phyloP scores from a whole-genome alignment of 2,888 invertebrate genomes.

The Adela reaumurella region DNA sequence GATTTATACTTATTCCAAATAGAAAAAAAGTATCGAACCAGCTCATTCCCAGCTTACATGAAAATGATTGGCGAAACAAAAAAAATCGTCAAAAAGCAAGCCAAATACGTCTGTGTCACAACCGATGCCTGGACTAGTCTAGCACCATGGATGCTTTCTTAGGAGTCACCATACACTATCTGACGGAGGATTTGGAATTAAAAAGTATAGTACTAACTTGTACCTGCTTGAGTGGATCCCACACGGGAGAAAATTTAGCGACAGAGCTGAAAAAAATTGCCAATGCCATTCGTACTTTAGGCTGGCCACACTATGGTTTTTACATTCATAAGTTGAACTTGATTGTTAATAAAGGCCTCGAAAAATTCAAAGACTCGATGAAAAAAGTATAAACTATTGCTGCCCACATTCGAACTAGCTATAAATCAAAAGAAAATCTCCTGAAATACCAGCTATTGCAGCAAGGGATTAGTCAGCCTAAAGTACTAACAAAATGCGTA shows the following conservation, averaged over 20 bases:
- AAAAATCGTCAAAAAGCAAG: slow-evolving; percentile 10
- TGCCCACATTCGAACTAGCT: slow-evolving; percentile 15
- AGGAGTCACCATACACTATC: slow-evolving; percentile 9
- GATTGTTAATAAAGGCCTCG: slow-evolving; percentile 8
- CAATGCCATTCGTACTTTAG: slow-evolving; percentile 9
- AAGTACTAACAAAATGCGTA: slow-evolving; percentile 2
- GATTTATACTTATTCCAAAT: slow-evolving; percentile 10
- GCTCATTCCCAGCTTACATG: slow-evolving; percentile 17
- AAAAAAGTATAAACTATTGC: slow-evolving; percentile 13
- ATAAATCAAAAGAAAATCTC: slow-evolving; percentile 12
- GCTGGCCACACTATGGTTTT: slow-evolving; percentile 13
- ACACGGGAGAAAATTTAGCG: neutral
- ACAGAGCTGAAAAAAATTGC: neutral
- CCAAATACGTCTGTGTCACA: slow-evolving; percentile 14
- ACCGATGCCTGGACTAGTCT: slow-evolving; percentile 22
- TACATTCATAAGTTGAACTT: slow-evolving; percentile 13
- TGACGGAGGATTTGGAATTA: slow-evolving; percentile 3
- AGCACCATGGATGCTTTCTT: slow-evolving; percentile 16
- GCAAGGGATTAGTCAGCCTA: slow-evolving; percentile 1
- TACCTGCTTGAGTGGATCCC: slow-evolving; percentile 1
- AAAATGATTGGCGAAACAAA: slow-evolving; percentile 11
- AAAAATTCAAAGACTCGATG: slow-evolving; percentile 3
- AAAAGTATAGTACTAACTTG: slow-evolving; percentile 1
- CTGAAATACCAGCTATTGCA: slow-evolving; percentile 6
- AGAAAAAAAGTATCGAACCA: slow-evolving; percentile 11